Percentiles rank a stretch among this genome's conserved stretches.
phyloP scores from a whole-genome alignment of 2,888 invertebrate species.

The Parthenolecanium corni region DNA sequence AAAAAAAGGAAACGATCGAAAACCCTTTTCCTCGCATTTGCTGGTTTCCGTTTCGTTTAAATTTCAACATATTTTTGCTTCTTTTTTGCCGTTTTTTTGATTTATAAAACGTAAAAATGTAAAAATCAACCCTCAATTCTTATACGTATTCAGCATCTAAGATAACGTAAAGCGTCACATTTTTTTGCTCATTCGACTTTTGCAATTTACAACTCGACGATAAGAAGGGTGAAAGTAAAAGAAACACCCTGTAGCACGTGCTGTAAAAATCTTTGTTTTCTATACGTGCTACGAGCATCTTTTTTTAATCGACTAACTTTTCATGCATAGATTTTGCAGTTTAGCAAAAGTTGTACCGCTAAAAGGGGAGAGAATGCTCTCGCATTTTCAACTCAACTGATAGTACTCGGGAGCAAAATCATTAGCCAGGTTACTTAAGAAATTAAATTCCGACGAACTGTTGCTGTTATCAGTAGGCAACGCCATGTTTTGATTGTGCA shows the following conservation, averaged over 20 bases:
- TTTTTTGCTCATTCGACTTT: not conserved
- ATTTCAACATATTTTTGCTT: no score
- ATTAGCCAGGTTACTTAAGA: conserved; percentile 80
- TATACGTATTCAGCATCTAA: not conserved
- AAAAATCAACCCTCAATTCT: not conserved
- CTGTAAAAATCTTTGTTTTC: no score
- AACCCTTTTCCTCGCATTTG: no score
- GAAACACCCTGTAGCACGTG: no score
- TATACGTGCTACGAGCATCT: no score
- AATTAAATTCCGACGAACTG: conserved; percentile 89
- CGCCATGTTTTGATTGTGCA: conserved; percentile 39
- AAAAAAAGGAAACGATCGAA: no score
- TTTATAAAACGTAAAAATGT: no score
- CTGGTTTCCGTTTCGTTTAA: no score
- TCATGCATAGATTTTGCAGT: not conserved
- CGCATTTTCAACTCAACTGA: conserved; percentile 17
- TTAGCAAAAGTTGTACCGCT: no score
- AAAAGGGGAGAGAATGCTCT: not conserved
- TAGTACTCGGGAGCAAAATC: conserved; percentile 67
- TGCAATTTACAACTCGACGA: not conserved
- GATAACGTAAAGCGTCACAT: not conserved
- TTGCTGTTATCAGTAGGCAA: conserved; percentile 40
- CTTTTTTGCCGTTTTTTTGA: no score
- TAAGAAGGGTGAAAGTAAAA: not conserved
- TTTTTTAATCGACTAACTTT: not conserved